Evolutionary conservation across 2,113 vertebrate species (phyloP), one percentile per base, ranked within the genome.

Genomic region (Diadophis punctatus): DNA sequence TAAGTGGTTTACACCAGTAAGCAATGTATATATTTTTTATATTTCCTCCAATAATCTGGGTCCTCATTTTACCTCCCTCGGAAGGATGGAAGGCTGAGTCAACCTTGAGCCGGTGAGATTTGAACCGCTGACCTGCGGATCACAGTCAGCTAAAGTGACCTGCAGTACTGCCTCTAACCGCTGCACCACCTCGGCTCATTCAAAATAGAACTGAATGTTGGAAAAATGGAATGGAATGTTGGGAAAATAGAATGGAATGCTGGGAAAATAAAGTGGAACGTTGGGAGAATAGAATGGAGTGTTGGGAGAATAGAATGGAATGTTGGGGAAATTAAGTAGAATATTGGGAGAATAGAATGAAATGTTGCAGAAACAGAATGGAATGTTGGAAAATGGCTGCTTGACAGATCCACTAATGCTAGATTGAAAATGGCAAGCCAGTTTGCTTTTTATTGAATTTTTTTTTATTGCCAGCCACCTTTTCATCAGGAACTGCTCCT

Each of bases 361-460:
- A 60, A 10, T 11, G 8, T 60, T 60, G 25, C 8, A 11, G 25
- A 60, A 60, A 27, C 12, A 34, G 30, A 68, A 68, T 16, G 30
- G 11, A 80, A 80, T 22, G 1, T 39, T 18, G 34, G 68, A 3
- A 80, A 39, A 80, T 80, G 34, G 18, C 34, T 80, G 34, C 18
- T 80, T 43, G 43, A 22, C 74, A 22, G 34, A 39, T 80, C 18
- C 34, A 9, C 74, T 43, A 43, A 30, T 8, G 93, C 2, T 63
- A 94, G 43, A 95, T 94, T 92, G 93, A 95, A 88, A 92, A 94
- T 93, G 23, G 89, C 87, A 93, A 87, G 80, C 89, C 95, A n/a
- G 91, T 95, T 93, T 94, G 94, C 93, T 91, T 84, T 89, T 89
- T 53, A 56, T 55, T 94, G 43, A 9, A 88, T 95, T 43, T 90